Evolutionary conservation across 2,113 vertebrate species (phyloP), one percentile per base, ranked within the genome.

Genomic region (Albula glossodonta): DNA sequence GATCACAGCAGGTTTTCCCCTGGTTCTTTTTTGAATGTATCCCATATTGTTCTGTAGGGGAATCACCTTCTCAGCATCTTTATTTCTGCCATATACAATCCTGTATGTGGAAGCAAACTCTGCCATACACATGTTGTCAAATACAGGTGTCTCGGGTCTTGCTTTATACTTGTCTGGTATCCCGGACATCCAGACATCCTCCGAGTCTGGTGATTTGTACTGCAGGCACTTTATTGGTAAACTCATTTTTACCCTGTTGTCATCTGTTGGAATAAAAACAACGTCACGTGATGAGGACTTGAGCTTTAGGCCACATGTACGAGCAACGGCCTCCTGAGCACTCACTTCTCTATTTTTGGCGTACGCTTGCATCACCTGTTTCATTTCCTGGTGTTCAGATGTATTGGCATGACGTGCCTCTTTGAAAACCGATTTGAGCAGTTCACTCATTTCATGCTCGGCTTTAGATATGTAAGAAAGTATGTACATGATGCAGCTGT

Each of bases 271-370:
- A 22, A 88, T 70, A 41, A 89, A 86, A 0, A 86, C 19, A 7
- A 86, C 74, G 51, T 31, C 19, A 3, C 84, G 41, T 41, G 85
- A 84, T 15, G 53, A 90, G 12, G 41, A 77, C 17, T 89, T 90
- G 3, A 88, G 74, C 50, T 89, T 87, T 5, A 87, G 11, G 7
- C 87, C 84, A 51, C 85, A 88, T 17, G 49, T 81, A n/a, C 84
- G 22, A 25, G 89, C 52, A 4, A 90, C 89, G 77, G 80, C 85
- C 56, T 90, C 89, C 10, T 91, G 89, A 17, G 77, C 86, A n/a
- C 87, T 90, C 78, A 88, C 80, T n/a, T 88, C 89, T 84, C 87
- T 81, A 52, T 87, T 88, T 63, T 91, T 91, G 48, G 88, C 86
- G 63, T 91, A 90, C 0, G 89, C 91, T 22, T 91, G 85, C 86